Conservation (phyloP, 2,888 invertebrate species). For the Troglohyphantes excavatus region DNA sequence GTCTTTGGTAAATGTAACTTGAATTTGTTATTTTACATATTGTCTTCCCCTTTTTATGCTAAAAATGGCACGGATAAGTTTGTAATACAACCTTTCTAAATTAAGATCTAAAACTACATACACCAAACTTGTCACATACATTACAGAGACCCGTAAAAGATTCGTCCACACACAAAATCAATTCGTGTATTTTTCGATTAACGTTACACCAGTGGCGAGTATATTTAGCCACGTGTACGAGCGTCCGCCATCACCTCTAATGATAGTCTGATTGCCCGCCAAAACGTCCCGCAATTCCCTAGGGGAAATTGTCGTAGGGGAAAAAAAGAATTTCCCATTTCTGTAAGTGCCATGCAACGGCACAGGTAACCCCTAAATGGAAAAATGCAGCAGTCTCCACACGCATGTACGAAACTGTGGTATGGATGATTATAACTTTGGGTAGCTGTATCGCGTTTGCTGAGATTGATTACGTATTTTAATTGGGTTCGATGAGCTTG, state of each 20-base stretch:
- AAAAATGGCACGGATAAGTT: too few species aligned
- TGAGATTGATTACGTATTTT: not conserved
- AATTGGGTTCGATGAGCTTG: slow-evolving; percentile 7
- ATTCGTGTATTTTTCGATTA: slow-evolving; percentile 36
- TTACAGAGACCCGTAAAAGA: not conserved
- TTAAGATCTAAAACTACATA: too few species aligned
- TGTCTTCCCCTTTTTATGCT: too few species aligned
- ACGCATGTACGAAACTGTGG: not conserved
- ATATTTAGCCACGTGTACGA: slow-evolving; percentile 35
- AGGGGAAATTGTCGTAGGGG: not conserved
- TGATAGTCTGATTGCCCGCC: not conserved
- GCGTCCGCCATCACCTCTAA: slow-evolving; percentile 37
- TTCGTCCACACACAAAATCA: not conserved
- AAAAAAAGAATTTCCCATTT: slow-evolving; percentile 28
- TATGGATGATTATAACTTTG: not conserved
- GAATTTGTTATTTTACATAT: too few species aligned
- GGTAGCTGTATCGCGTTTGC: not conserved
- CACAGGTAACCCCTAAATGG: not conserved
- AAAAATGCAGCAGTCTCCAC: not conserved
- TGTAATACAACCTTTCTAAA: too few species aligned
- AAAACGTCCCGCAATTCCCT: not conserved
- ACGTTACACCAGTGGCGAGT: not conserved
- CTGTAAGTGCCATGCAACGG: slow-evolving; percentile 5
- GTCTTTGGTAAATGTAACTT: too few species aligned
- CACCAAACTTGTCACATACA: not conserved